Evolutionary conservation across 2,888 invertebrate genomes (phyloP).

Genomic region (Mythimna lalbum): DNA sequence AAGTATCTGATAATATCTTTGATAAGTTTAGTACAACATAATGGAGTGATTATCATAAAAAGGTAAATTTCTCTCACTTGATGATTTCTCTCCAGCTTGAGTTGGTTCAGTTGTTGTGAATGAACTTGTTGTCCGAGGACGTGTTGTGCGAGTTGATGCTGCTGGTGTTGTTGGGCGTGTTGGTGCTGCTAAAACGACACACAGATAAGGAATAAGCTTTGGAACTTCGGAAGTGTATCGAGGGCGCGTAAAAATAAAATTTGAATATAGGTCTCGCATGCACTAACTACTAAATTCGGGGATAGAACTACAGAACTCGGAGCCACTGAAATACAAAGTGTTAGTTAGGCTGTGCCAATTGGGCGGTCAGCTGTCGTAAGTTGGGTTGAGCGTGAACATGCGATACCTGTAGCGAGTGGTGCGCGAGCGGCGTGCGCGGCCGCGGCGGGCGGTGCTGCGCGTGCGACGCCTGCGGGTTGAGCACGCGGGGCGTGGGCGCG

Average conservation of each 20-base stretch:
- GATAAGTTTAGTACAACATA: not conserved
- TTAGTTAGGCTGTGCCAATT: not conserved
- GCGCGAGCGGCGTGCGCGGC: slow-evolving; percentile 74
- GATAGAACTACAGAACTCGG: not conserved
- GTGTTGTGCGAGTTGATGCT: slow-evolving; percentile 80
- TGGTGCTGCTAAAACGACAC: slow-evolving; percentile 64
- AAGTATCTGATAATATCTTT: not conserved
- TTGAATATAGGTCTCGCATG: slow-evolving; percentile 38
- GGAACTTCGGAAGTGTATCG: slow-evolving; percentile 29
- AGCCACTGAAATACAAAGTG: slow-evolving; percentile 12
- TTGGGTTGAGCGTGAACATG: slow-evolving; percentile 32
- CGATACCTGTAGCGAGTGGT: slow-evolving; percentile 71
- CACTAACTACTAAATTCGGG: slow-evolving; percentile 33
- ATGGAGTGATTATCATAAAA: slow-evolving; percentile 2
- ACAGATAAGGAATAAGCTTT: slow-evolving; percentile 36
- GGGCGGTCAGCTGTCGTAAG: not conserved
- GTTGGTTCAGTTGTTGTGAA: slow-evolving; percentile 80
- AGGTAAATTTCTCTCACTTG: slow-evolving; percentile 71
- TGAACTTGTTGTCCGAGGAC: slow-evolving; percentile 78
- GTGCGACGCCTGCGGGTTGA: slow-evolving; percentile 80
- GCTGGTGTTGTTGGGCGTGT: slow-evolving; percentile 66
- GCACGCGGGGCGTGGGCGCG: slow-evolving; percentile 74
- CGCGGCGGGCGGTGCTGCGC: slow-evolving; percentile 77
- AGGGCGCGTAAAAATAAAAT: slow-evolving; percentile 29
- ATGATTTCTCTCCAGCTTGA: slow-evolving; percentile 80